Percentiles rank a stretch among this genome's conserved stretches.
Conservation (phyloP, 2,113 vertebrate species). For the Engystomops pustulosus region DNA sequence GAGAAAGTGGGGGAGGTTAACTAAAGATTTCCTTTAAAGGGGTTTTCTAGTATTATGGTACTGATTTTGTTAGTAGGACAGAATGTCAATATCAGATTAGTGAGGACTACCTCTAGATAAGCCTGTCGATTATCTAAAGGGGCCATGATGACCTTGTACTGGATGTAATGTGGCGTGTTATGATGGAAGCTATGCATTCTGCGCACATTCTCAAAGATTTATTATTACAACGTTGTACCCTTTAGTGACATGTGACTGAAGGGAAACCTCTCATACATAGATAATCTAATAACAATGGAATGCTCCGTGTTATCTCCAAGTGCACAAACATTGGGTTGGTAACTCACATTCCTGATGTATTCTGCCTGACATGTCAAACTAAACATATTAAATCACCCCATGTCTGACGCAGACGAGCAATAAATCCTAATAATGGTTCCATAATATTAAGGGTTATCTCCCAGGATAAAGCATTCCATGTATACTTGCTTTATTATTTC, state of each 20-base stretch:
- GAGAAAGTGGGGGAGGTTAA: too few relatives aligned
- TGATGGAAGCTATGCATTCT: neutral
- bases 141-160: neutral
- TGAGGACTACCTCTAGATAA: too few relatives aligned
- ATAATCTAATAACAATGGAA: constrained; percentile 23
- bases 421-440: neutral
- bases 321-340: neutral
- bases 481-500: neutral
- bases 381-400: neutral
- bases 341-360: constrained; percentile 20
- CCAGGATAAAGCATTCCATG: neutral
- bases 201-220: neutral
- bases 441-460: neutral
- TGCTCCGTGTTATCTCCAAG: constrained; percentile 4
- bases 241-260: neutral
- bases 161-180: neutral
- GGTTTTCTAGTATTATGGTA: too few relatives aligned
- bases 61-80: too few relatives aligned
- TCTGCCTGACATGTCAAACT: neutral
- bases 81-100: too few relatives aligned
- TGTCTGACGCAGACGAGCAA: neutral
- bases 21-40: too few relatives aligned
- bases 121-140: too few relatives aligned
- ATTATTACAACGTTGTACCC: neutral
- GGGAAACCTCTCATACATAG: neutral